Base-by-base conservation (phyloP, 2,888 invertebrate genomes). In the Mallateleia sp. region DNA sequence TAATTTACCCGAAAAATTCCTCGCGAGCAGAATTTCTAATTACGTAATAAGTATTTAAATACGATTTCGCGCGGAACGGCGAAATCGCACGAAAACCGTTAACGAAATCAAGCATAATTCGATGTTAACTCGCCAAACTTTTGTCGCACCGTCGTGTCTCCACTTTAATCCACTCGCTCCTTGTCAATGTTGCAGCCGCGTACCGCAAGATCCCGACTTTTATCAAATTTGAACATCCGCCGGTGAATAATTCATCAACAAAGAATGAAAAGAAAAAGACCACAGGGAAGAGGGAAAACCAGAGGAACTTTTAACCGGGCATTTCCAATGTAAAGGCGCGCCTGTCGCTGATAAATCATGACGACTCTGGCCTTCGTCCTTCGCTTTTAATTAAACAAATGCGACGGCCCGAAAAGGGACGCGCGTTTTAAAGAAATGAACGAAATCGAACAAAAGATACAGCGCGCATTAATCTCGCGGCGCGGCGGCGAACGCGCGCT, bases 351-450 rank as follows among this genome's bases (percentile, higher is more conserved):
- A 74, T 81, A 82, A 82, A 75, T 75, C 75, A 69, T 50, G 74
- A 52, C 71, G 25, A 38, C 67, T 22, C 38, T 18, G 34, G 52
- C 24, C 20, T 50, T 64, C 71, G 60, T 80, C 72, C 47, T 74
- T 74, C 67, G 67, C 67, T 75, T 82, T 82, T 82, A 82, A 82
- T 82, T 82, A 81, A 81, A 81, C 81, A 82, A 82, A 81, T 52
- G 80, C 54, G 47, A 32, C 42, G 56, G 58, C 20, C 38, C 38
- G 14, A 54, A 54, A 54, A 54, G 25, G 24, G 54, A 54, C 42
- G 34, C 56, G 25, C 45, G 38, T 50, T 75, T 64, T 14, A 66
- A 67, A 67, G 69, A 52, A 60, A 75, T 58, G 58, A 52, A 52
- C 82, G 60, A 25, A 54, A 82, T 82, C 75, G 82, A 82, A 82